Evolutionary conservation across 2,797 vertebrate genomes (phyloP), one percentile per base, ranked within the genome.

Genomic region (Enteromius afrohamiltoni): DNA sequence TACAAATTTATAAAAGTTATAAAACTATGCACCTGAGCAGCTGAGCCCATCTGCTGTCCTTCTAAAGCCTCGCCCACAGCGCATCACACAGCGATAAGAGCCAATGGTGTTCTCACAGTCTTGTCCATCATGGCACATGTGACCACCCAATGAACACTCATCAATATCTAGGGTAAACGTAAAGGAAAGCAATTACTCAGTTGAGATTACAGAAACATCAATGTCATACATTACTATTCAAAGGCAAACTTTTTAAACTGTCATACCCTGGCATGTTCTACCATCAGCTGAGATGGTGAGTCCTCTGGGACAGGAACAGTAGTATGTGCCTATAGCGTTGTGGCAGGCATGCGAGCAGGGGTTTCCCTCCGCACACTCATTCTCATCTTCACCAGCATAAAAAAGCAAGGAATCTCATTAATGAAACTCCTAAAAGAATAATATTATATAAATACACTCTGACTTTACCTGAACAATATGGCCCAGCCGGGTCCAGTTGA

Each of bases 331-430:
- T 85, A 99, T 85, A 2, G 94, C 87, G 3, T 99, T 99, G 90
- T 99, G 97, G 85, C 98, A 99, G 76, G 83, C 84, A 0, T 99
- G 97, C 83, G 97, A 98, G 88, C 98, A 99, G 3, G 97, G 97
- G 70, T 92, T 98, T 67, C 95, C 91, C 0, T 87, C 83, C 6
- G 88, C 85, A 88, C 98, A 99, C 87, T 99, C 98, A 0, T 99
- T 95, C 89, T 98, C 97, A 90, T 99, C 98, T 99, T 91, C 70
- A 90, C 69, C 23, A 70, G 76, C 21, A 70, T 23, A 77, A 82
- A 82, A 34, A 79, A 17, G 37, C 14, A 79, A 4, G 21, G 2
- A 83, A 64, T 17, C 40, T 21, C 7, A 67, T 82, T 1, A 77
- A 11, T 67, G 6, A 68, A 49, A 67, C 26, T 67, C 11, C 64